Base-by-base conservation (phyloP, 1,140 invertebrate species). In the Cephus cinctus region DNA sequence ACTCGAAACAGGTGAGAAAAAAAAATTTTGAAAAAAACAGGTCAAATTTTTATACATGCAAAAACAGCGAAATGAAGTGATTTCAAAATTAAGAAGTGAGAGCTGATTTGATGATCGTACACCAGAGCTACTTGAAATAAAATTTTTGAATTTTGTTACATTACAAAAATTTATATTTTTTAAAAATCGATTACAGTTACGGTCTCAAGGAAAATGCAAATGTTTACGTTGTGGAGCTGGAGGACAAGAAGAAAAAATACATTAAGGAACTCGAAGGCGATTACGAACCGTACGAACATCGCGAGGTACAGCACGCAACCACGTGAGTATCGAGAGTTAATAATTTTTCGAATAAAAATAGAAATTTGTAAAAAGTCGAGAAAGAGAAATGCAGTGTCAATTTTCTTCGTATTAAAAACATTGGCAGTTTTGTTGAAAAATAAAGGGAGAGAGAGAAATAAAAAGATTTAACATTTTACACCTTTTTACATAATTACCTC, bases 221-320 rank as follows among this genome's bases (percentile, higher is more conserved):
- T 34, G 50, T 61, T 32, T 74, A 71, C 47, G 63, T 69, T 5
- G 48, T 81, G 22, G 80, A 81, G 59, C 57, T 79, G 15, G 78
- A 74, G 63, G 78, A 77, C 48, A 72, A 67, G 53, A 71, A 63
- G 57, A 72, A 63, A 59, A 71, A 56, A 30, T 36, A 51, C 35
- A 36, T 49, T 30, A 63, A 72, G 8, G 61, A 69, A 52, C 49
- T 63, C 36, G 77, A 79, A 49, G 68, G 76, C 23, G 75, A 80
- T 11, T 86, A 86, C 55, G 78, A 86, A 56, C 85, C 85, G 2
- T 85, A 83, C 59, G 63, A 80, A 6, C 77, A 87, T 57, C 78
- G 86, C 40, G 76, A 81, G 18, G 81, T 87, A 16, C 78, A 84
- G 53, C 85, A 87, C 73, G 85, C 86, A 2, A 87, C 85, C 0